Conservation (phyloP, 1,140 invertebrate genomes). For the Globodera rostochiensis region DNA sequence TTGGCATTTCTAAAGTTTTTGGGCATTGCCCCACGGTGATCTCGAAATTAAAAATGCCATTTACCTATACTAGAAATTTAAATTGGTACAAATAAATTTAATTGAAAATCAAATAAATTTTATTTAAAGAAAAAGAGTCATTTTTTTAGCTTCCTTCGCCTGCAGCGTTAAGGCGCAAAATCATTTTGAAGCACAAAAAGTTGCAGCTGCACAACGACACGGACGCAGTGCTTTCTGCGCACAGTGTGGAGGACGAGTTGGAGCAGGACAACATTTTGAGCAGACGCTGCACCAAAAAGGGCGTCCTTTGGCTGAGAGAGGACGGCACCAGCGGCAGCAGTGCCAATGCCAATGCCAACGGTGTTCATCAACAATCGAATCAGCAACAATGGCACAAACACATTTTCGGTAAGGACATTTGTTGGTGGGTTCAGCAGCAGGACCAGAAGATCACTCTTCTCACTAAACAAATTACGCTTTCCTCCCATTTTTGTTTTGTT, state of each 20-base stretch:
- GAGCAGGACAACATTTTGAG: conserved; percentile 27
- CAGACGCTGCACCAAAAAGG: conserved; percentile 25
- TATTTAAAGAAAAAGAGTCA: neutral
- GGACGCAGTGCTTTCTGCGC: conserved; percentile 38
- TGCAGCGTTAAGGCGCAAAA: conserved; percentile 71
- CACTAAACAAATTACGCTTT: no score
- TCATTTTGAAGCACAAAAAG: conserved; percentile 68
- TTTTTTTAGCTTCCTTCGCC: conserved; percentile 81
- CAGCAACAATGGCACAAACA: conserved; percentile 9
- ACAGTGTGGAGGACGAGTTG: conserved; percentile 40
- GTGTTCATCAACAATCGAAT: neutral
- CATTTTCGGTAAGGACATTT: neutral
- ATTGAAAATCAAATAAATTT: no score
- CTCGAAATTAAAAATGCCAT: no score
- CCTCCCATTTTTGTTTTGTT: conserved; percentile 62
- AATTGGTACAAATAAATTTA: no score
- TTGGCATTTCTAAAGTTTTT: conserved; percentile 74
- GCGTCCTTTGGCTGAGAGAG: conserved; percentile 19
- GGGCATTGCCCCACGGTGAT: conserved; percentile 69
- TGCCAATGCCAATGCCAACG: neutral
- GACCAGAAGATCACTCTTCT: no score
- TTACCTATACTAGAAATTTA: no score
- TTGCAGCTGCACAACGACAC: conserved; percentile 52
- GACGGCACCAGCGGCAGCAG: neutral
- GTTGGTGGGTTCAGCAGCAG: neutral